Base-by-base conservation (phyloP, 2,888 invertebrate genomes). In the Euplagia quadripunctaria region DNA sequence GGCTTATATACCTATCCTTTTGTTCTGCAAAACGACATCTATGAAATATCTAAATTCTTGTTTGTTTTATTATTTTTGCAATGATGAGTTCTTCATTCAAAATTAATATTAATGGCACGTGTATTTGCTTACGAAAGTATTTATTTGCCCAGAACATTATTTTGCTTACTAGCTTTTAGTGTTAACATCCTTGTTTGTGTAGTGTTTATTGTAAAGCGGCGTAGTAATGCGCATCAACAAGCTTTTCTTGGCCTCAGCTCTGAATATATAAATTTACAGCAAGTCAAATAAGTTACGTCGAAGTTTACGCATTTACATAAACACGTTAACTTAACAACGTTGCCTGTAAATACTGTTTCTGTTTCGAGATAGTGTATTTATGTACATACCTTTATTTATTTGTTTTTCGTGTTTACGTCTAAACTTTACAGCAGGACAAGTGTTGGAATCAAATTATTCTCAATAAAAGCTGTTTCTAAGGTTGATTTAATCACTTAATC, bases 221-320 rank as follows among this genome's bases (percentile, higher is more conserved):
- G 61, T 73, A 74, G 72, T 75, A 80, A 79, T 79, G 71, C 73
- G 74, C 76, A 71, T 86, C 82, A 74, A 77, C 74, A 79, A 78
- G 79, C 78, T 81, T 85, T 79, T 75, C 84, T 83, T 85, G 65
- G 78, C 72, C 84, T 79, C 79, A 74, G 74, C 75, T 85, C 82
- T 83, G 86, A 86, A 87, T 88, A 84, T 86, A 87, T 85, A 87
- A 89, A 91, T 89, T 90, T 86, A 84, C 83, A 87, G 83, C 79
- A 88, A 89, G 85, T 86, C 88, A 89, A 89, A 91, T 91, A 91
- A 93, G 88, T 92, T 90, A 87, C 86, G 83, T 83, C 80, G 81
- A 91, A 91, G 87, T 92, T 91, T 86, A 86, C 83, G 80, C 83
- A 93, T 93, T 93, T 92, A 89, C 92, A 93, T 93, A 91, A 91